These are phyloP conservation scores for Hyperoplus immaculatus DNA, from an alignment of 2,797 vertebrate species.

Conservation along the genomic window DNA sequence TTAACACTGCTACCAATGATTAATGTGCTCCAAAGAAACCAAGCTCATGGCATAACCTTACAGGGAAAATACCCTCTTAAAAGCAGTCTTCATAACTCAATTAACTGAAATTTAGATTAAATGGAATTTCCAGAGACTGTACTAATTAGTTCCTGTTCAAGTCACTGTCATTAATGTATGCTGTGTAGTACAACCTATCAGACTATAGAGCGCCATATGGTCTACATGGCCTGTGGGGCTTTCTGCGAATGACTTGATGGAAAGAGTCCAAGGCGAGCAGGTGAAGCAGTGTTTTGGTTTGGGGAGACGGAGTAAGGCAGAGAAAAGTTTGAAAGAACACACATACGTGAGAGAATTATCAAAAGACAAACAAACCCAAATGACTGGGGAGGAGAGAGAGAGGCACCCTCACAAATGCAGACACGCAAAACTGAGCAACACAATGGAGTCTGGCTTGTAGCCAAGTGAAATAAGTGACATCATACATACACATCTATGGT, in stretches of 20 bases:
- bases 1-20: slow-evolving; percentile 32
- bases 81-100: slow-evolving; percentile 58
- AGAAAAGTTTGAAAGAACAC: slow-evolving; percentile 1
- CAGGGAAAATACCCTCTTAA: slow-evolving; percentile 54
- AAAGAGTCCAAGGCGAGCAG: slow-evolving; percentile 66
- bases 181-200: slow-evolving; percentile 71
- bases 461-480: slow-evolving; percentile 70
- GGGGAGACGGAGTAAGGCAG: background rate
- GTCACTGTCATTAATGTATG: slow-evolving; percentile 62
- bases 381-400: slow-evolving; percentile 28
- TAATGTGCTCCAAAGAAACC: slow-evolving; percentile 49
- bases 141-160: slow-evolving; percentile 75
- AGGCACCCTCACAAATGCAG: slow-evolving; percentile 16
- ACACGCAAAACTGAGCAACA: slow-evolving; percentile 24
- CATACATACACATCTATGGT: no score
- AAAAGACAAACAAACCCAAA: slow-evolving; percentile 14
- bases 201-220: slow-evolving; percentile 77
- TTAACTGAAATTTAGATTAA: slow-evolving; percentile 70
- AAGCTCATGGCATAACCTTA: slow-evolving; percentile 21
- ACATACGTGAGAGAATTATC: background rate
- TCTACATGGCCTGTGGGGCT: slow-evolving; percentile 75
- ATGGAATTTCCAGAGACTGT: slow-evolving; percentile 65
- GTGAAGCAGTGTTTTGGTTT: slow-evolving; percentile 60
- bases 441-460: slow-evolving; percentile 43
- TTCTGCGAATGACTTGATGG: slow-evolving; percentile 66